phyloP scores from a whole-genome alignment of 2,888 invertebrate genomes.

The Lymantria monacha region DNA sequence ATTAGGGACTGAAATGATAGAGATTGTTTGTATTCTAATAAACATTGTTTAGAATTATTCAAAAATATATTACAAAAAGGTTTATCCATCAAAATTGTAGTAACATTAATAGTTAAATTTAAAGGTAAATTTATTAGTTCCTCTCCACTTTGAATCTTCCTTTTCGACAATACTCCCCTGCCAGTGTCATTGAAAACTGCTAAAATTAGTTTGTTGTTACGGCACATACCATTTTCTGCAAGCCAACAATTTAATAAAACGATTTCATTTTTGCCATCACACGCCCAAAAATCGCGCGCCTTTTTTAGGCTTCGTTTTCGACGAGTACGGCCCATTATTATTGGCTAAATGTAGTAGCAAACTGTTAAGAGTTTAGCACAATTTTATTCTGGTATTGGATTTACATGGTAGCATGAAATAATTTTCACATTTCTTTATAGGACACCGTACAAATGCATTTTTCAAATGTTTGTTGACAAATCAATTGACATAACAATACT shows the following conservation, averaged over 20 bases:
- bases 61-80: conserved; percentile 76
- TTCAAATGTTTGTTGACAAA: no score
- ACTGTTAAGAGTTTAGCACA: no score
- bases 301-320: conserved; percentile 62
- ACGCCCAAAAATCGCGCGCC: conserved; percentile 51
- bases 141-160: conserved; percentile 78
- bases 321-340: conserved; percentile 77
- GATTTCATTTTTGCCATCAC: conserved; percentile 59
- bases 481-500: no score
- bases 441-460: no score
- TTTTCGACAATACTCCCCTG: conserved; percentile 87
- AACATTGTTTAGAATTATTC: conserved; percentile 68
- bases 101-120: conserved; percentile 81
- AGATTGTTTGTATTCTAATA: conserved; percentile 53
- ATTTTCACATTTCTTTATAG: no score
- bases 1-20: conserved; percentile 87
- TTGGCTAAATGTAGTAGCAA: background rate
- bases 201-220: conserved; percentile 80
- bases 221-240: conserved; percentile 76
- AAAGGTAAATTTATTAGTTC: conserved; percentile 83
- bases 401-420: no score
- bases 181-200: conserved; percentile 85
- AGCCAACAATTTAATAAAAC: conserved; percentile 81
- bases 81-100: conserved; percentile 79
- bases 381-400: no score